Evolutionary conservation across 2,797 vertebrate species (phyloP).

Genomic region (Rhyacichthys aspro): DNA sequence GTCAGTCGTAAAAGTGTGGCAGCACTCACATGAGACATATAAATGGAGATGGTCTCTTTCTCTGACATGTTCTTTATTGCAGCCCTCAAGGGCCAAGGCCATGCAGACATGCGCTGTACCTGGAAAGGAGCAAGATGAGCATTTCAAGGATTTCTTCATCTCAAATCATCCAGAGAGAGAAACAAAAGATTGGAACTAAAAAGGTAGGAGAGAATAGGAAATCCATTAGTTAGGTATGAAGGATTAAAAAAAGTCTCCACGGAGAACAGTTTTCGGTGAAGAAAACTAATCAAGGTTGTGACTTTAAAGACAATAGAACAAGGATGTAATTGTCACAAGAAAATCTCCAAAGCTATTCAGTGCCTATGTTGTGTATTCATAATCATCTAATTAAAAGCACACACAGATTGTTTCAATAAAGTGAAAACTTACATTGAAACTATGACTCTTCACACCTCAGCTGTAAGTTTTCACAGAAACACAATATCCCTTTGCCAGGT

Average conservation of each 20-base stretch:
- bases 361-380: background rate
- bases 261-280: background rate
- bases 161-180: constrained; percentile 3
- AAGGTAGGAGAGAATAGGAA: no score
- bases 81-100: constrained; percentile 52
- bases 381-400: no score
- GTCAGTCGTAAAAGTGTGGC: constrained; percentile 61
- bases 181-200: constrained; percentile 6
- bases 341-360: background rate
- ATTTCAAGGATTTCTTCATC: constrained; percentile 1
- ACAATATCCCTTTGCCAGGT: background rate
- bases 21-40: constrained; percentile 62
- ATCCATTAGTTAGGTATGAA: no score
- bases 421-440: background rate
- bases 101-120: no score
- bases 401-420: background rate
- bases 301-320: background rate
- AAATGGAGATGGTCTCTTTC: constrained; percentile 57
- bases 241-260: no score
- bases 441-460: constrained; percentile 11
- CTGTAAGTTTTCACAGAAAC: constrained; percentile 4
- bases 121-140: constrained; percentile 8
- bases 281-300: background rate
- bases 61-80: constrained; percentile 56
- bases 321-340: background rate